These are phyloP conservation scores for Parnassius smintheus DNA, from an alignment of 2,888 invertebrate genomes.

Conservation along the genomic window DNA sequence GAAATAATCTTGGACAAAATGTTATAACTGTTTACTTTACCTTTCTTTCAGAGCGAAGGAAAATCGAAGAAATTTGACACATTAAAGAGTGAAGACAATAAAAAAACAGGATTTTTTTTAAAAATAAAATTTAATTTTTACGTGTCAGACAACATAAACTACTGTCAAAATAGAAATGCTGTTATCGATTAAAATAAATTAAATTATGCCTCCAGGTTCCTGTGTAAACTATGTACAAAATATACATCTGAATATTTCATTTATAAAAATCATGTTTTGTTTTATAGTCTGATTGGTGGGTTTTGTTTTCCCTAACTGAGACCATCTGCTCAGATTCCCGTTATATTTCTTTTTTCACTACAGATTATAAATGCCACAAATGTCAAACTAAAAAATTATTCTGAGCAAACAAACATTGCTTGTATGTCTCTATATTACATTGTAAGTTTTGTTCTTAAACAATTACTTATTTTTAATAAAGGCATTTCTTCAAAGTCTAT, in stretches of 20 bases:
- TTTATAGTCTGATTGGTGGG: slow-evolving; percentile 52
- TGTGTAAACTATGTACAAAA: slow-evolving; percentile 70
- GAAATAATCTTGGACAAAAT: no score
- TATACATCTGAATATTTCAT: slow-evolving; percentile 55
- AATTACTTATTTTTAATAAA: slow-evolving; percentile 12
- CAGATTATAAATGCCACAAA: slow-evolving; percentile 12
- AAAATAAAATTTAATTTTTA: slow-evolving; percentile 53
- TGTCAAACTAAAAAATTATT: slow-evolving; percentile 2
- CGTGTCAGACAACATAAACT: slow-evolving; percentile 56
- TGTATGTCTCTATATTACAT: slow-evolving; percentile 1
- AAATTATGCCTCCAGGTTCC: slow-evolving; percentile 70
- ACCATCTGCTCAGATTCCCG: background rate
- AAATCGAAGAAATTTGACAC: slow-evolving; percentile 30
- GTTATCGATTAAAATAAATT: slow-evolving; percentile 62
- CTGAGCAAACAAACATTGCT: slow-evolving; percentile 1
- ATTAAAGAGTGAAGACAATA: slow-evolving; percentile 32
- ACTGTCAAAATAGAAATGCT: slow-evolving; percentile 58
- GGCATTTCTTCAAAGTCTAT: slow-evolving; percentile 10
- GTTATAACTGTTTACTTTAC: background rate
- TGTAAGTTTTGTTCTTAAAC: background rate
- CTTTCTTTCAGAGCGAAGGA: slow-evolving; percentile 53
- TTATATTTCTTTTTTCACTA: slow-evolving; percentile 1
- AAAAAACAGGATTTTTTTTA: slow-evolving; percentile 37
- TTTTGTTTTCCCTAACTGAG: slow-evolving; percentile 25
- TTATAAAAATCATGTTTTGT: slow-evolving; percentile 27